A percentile compares a stretch with the other conserved stretches of the same genome.
Conservation (phyloP, 2,113 vertebrate species). For the Cyprinus carpio region DNA sequence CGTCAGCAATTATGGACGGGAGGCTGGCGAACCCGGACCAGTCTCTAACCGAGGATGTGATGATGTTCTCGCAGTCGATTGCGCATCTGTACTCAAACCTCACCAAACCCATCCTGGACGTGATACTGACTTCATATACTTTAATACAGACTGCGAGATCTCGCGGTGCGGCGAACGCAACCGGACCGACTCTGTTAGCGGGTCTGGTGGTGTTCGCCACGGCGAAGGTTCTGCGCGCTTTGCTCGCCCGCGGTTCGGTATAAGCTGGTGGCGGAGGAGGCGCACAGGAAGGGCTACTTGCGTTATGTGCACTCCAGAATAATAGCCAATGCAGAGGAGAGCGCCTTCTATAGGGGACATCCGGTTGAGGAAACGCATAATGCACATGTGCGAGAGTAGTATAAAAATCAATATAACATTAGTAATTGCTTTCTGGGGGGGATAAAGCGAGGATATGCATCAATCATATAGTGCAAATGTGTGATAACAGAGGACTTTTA, state of each 20-base stretch:
- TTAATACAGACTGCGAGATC: constrained; percentile 90
- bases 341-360: constrained; percentile 97
- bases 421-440: not conserved
- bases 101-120: constrained; percentile 96
- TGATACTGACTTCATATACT: constrained; percentile 93
- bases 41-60: constrained; percentile 95
- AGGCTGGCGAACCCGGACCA: constrained; percentile 95
- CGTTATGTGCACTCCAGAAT: constrained; percentile 96
- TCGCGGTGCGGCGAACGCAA: constrained; percentile 89
- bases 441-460: not conserved
- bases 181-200: constrained; percentile 87
- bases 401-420: not conserved
- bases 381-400: not conserved
- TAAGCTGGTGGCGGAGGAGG: constrained; percentile 96
- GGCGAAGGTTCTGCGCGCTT: constrained; percentile 87
- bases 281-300: constrained; percentile 91
- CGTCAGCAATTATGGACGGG: constrained; percentile 96
- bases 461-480: not conserved
- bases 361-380: constrained; percentile 80
- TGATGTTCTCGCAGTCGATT: constrained; percentile 95
- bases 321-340: constrained; percentile 96
- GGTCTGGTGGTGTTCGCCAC: constrained; percentile 93
- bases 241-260: constrained; percentile 95
- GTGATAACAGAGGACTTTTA: not conserved
- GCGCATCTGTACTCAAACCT: constrained; percentile 98